Evolutionary conservation across 2,888 invertebrate species (phyloP), one percentile per base, ranked within the genome.

Genomic region (Archips xylosteana): DNA sequence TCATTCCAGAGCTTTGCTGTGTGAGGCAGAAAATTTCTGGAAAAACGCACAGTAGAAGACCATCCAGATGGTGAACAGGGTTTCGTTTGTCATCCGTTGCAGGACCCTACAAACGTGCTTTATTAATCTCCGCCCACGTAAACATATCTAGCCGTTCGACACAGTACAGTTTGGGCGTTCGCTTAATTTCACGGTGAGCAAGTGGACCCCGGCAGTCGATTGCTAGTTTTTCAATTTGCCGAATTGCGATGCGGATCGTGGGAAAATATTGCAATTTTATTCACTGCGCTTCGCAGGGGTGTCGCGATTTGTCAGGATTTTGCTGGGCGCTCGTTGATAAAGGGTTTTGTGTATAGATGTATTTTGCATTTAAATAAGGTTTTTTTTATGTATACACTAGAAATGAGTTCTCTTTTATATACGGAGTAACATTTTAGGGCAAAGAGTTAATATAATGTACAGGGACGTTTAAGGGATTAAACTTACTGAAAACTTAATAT

Each of bases 251-350:
- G 78, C 75, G 75, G 74, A 72, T 70, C 77, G 80, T 77, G 78
- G 81, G 78, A 76, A 76, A 78, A 83, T 86, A 85, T 86, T 85
- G 87, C 85, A 78, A 80, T 87, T 86, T 85, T 85, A 87, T 86
- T 82, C 82, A 82, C 81, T 65, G 65, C 51, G 49, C 47, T 63
- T 68, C 51, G 45, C 54, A 74, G 74, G 74, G 74, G 13, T 70
- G 73, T 65, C 51, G 36, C 74, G 60, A 66, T 75, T 72, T 70
- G 72, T 72, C 69, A 73, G 72, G 65, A 66, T 70, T 70, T 66
- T 34, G 62, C 49, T 72, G 69, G 65, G 49, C 51, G 62, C 67
- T 12, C 34, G 32, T 42, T 63, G 70, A 71, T 66, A 70, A 71
- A 63, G 57, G 74, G 63, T 57, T 59, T 67, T 15, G 47, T 51